These are phyloP conservation scores for Colletes gigas DNA, from an alignment of 1,140 invertebrate species.

Conservation along the genomic window DNA sequence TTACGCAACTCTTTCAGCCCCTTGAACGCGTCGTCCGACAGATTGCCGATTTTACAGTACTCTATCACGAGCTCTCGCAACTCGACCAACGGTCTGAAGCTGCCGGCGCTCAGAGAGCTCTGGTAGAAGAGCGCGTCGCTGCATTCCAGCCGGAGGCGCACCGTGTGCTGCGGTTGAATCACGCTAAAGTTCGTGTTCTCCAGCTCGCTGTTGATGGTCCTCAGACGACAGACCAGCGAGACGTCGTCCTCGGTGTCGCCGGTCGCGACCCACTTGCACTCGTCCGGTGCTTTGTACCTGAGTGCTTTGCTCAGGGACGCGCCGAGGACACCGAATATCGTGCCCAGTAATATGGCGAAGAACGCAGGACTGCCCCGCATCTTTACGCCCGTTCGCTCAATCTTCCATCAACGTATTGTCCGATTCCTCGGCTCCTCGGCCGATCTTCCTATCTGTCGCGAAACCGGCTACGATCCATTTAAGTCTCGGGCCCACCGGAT, in stretches of 20 bases:
- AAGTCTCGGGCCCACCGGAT: slow-evolving; percentile 36
- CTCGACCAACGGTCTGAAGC: slow-evolving; percentile 91
- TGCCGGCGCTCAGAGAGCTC: slow-evolving; percentile 91
- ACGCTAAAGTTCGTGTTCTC: slow-evolving; percentile 95
- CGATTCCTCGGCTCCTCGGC: slow-evolving; percentile 12
- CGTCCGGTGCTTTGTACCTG: slow-evolving; percentile 91
- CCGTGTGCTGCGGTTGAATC: slow-evolving; percentile 93
- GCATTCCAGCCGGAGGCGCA: slow-evolving; percentile 90
- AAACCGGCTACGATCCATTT: slow-evolving; percentile 61
- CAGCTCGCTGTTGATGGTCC: slow-evolving; percentile 93
- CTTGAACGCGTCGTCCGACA: slow-evolving; percentile 91
- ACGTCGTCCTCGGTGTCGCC: slow-evolving; percentile 86
- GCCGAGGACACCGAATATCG: slow-evolving; percentile 85
- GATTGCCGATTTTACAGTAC: slow-evolving; percentile 93
- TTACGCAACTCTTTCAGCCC: slow-evolving; percentile 91
- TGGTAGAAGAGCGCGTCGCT: slow-evolving; percentile 92
- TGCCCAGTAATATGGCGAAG: slow-evolving; percentile 84
- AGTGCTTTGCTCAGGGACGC: slow-evolving; percentile 86
- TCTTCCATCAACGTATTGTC: slow-evolving; percentile 55
- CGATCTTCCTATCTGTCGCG: slow-evolving; percentile 45
- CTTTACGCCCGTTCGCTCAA: slow-evolving; percentile 49
- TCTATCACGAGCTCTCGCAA: slow-evolving; percentile 92
- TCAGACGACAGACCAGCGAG: slow-evolving; percentile 88
- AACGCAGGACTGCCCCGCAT: slow-evolving; percentile 80
- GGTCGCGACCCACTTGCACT: slow-evolving; percentile 90